These are phyloP conservation scores for Diploscapter pachys DNA, from an alignment of 1,140 invertebrate species.

Conservation along the genomic window DNA sequence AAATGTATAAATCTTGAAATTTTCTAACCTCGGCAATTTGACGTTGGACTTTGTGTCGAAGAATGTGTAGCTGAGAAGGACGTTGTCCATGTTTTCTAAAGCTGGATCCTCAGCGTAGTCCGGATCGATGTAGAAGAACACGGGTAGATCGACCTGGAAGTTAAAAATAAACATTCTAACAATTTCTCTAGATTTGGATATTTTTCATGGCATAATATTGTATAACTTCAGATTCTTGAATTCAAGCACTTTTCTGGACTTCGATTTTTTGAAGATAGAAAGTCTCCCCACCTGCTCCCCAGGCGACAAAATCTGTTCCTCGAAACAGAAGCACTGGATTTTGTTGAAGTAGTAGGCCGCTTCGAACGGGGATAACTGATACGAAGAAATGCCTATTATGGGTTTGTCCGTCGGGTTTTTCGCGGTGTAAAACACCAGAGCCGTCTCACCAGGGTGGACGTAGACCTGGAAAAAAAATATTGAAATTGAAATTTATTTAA, in stretches of 20 bases:
- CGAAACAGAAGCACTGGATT: slow-evolving; percentile 99
- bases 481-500: not conserved
- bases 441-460: slow-evolving; percentile 90
- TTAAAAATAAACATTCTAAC: slow-evolving; percentile 12
- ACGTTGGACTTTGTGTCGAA: slow-evolving; percentile 83
- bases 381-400: slow-evolving; percentile 88
- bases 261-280: too few species aligned
- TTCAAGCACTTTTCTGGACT: too few species aligned
- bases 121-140: slow-evolving; percentile 99
- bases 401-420: slow-evolving; percentile 83
- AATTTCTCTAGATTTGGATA: not conserved
- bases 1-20: not conserved
- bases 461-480: slow-evolving; percentile 65
- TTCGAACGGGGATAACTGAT: slow-evolving; percentile 94
- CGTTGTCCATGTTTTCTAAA: slow-evolving; percentile 78
- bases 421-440: slow-evolving; percentile 94
- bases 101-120: slow-evolving; percentile 86
- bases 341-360: slow-evolving; percentile 99
- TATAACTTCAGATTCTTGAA: too few species aligned
- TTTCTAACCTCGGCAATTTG: slow-evolving; percentile 40
- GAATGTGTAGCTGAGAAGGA: slow-evolving; percentile 93
- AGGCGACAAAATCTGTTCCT: slow-evolving; percentile 94
- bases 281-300: slow-evolving; percentile 77
- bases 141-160: slow-evolving; percentile 90
- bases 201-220: too few species aligned